phyloP scores from a whole-genome alignment of 2,113 vertebrate genomes.

The Prietella phreatophila region DNA sequence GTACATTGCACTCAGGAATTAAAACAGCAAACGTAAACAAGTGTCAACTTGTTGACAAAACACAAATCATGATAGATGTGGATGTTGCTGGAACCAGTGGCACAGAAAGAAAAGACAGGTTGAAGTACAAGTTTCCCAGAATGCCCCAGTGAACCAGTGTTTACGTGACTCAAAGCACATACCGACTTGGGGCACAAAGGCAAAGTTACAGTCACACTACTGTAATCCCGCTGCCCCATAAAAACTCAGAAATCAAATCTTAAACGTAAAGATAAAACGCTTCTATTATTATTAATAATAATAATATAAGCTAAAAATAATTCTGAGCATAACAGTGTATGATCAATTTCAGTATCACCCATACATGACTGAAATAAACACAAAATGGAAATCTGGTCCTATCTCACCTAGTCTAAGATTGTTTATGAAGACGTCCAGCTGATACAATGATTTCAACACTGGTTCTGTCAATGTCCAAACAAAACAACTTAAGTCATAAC shows the following conservation, averaged over 20 bases:
- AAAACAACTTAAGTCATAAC: slow-evolving; percentile 7
- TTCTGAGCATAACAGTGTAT: background rate
- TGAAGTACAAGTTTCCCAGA: background rate
- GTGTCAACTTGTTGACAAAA: background rate
- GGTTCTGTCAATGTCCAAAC: slow-evolving; percentile 26
- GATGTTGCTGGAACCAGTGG: background rate
- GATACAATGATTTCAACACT: slow-evolving; percentile 29
- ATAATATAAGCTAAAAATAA: background rate
- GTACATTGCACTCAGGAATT: background rate
- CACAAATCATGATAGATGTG: background rate
- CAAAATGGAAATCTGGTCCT: background rate
- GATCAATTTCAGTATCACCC: background rate
- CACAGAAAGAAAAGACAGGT: background rate
- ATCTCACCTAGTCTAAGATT: slow-evolving; percentile 3
- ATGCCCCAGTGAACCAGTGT: slow-evolving; percentile 8
- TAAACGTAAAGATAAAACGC: background rate
- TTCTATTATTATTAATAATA: background rate
- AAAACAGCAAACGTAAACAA: background rate
- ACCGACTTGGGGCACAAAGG: background rate
- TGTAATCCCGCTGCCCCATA: background rate
- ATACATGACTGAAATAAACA: background rate
- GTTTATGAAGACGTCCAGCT: slow-evolving; percentile 3
- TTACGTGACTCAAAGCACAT: background rate
- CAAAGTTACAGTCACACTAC: background rate
- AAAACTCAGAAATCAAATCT: background rate